Evolutionary conservation across 2,113 vertebrate genomes (phyloP).

Genomic region (Copsychus sechellarum): DNA sequence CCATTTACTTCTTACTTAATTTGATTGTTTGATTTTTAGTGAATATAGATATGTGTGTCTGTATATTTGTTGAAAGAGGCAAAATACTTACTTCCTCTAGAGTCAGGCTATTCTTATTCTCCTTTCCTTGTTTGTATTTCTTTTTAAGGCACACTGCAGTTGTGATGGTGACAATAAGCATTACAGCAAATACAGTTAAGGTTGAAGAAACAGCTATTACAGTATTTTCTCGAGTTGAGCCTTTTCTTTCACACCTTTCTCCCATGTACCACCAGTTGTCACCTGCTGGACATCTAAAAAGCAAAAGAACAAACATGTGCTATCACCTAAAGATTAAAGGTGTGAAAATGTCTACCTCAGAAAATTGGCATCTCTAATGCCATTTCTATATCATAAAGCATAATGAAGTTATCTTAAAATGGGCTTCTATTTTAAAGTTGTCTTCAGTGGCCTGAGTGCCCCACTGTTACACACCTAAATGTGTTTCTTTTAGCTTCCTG

Average conservation of each 20-base stretch:
- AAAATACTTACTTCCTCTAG: constrained; percentile 65
- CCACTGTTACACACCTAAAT: neutral
- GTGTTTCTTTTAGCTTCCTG: neutral
- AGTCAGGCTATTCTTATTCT: neutral
- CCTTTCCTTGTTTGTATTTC: constrained; percentile 45
- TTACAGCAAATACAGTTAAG: constrained; percentile 65
- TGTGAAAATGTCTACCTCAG: neutral
- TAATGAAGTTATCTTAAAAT: neutral
- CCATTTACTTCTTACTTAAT: neutral
- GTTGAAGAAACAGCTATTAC: constrained; percentile 74
- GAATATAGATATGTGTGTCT: neutral
- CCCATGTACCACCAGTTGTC: constrained; percentile 88
- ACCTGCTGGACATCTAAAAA: constrained; percentile 81
- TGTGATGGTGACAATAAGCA: constrained; percentile 75
- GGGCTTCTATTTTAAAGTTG: neutral
- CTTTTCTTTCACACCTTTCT: constrained; percentile 79
- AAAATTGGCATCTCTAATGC: neutral
- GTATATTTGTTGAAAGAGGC: neutral
- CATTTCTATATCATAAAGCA: neutral
- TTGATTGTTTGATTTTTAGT: neutral
- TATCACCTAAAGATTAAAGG: neutral
- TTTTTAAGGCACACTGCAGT: constrained; percentile 63
- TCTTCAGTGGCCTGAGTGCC: neutral
- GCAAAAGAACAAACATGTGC: neutral
- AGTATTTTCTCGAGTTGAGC: constrained; percentile 73